Conservation (phyloP, 1,140 invertebrate species). For the Cydia pomonella region DNA sequence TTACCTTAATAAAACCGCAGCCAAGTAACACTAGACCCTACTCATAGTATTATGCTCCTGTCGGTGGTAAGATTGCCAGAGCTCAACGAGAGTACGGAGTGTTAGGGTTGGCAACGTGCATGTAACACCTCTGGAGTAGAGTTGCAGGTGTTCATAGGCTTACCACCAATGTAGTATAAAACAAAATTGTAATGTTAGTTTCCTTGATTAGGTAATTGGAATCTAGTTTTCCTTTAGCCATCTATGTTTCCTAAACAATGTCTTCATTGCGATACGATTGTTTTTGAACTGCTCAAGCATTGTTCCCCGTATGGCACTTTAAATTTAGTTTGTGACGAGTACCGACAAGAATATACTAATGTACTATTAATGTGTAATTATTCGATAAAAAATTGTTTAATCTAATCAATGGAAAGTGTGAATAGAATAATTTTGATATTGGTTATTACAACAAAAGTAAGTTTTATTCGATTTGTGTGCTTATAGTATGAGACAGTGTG, state of each 20-base stretch:
- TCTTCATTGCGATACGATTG: background rate
- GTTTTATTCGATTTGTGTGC: background rate
- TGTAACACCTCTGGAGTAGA: too few relatives aligned
- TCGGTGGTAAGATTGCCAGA: too few relatives aligned
- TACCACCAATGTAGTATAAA: too few relatives aligned
- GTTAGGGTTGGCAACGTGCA: too few relatives aligned
- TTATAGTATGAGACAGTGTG: too few relatives aligned
- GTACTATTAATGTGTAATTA: background rate
- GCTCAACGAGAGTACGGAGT: too few relatives aligned
- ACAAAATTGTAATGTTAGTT: too few relatives aligned
- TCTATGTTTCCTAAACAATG: conserved; percentile 24
- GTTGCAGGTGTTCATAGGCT: too few relatives aligned
- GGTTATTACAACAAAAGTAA: background rate
- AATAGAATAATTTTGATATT: background rate
- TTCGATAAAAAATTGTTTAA: background rate
- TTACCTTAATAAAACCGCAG: too few relatives aligned
- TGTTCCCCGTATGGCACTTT: background rate
- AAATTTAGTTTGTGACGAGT: background rate
- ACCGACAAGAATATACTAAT: background rate
- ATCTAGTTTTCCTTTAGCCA: background rate
- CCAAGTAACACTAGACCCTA: too few relatives aligned
- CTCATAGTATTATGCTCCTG: too few relatives aligned
- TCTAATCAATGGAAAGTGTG: background rate
- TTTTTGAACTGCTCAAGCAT: background rate
- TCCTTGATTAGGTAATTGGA: background rate